A percentile compares a stretch with the other conserved stretches of the same genome.
These are phyloP conservation scores for Anhinga rufa DNA, from an alignment of 2,113 vertebrate species.

Conservation along the genomic window DNA sequence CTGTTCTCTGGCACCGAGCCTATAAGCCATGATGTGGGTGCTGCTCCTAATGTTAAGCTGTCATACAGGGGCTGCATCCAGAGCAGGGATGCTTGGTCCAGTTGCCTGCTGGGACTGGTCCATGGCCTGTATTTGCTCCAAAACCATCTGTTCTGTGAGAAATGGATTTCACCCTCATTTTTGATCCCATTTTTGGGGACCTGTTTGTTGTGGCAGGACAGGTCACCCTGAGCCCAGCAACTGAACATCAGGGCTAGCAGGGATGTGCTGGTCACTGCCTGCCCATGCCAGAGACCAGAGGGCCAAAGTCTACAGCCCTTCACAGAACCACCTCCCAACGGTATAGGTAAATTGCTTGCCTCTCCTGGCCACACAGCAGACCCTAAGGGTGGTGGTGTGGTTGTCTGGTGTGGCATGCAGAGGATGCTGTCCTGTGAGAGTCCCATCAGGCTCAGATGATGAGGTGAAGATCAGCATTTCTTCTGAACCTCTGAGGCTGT, in stretches of 20 bases:
- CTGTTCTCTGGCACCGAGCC: neutral
- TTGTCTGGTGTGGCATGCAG: neutral
- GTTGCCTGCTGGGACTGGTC: rapidly evolving
- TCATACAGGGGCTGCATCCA: neutral
- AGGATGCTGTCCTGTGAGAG: neutral
- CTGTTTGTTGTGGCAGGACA: neutral
- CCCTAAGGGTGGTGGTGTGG: rapidly evolving
- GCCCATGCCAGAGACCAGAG: neutral
- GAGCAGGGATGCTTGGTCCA: neutral
- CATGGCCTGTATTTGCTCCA: neutral
- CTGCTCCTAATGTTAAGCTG: neutral
- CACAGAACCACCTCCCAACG: neutral
- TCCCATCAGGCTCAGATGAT: rapidly evolving
- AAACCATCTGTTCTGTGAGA: neutral
- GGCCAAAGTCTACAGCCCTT: neutral
- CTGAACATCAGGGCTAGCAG: neutral
- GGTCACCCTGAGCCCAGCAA: neutral
- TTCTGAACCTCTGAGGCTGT: neutral
- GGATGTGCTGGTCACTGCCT: neutral
- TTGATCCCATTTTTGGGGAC: neutral
- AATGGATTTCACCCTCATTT: neutral
- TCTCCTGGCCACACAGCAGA: neutral
- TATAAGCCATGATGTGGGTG: neutral
- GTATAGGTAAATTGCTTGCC: neutral
- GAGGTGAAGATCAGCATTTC: neutral